Evolutionary conservation across 2,797 vertebrate species (phyloP).

Genomic region (Euthynnus affinis): DNA sequence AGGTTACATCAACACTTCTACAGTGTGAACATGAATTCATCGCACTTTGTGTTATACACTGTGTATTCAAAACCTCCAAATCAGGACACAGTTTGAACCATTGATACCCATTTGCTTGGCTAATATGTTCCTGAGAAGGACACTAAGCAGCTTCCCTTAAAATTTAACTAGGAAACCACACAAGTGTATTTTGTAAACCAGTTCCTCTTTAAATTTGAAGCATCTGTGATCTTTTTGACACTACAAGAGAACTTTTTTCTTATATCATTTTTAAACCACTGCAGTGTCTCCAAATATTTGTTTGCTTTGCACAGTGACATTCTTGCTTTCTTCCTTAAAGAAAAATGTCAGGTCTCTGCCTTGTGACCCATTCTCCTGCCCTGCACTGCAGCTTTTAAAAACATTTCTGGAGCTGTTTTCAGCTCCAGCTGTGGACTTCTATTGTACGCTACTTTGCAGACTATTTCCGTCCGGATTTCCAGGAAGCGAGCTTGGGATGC

Average conservation of each 20-base stretch:
- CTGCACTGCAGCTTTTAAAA: conserved; percentile 41
- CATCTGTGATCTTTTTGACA: background rate
- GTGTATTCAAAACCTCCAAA: background rate
- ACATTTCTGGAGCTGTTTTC: conserved; percentile 53
- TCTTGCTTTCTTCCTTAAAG: conserved; percentile 11
- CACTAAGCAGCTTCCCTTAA: background rate
- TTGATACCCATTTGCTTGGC: background rate
- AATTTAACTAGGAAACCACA: background rate
- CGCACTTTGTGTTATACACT: too few relatives aligned
- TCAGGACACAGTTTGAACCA: background rate
- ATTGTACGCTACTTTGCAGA: conserved; percentile 68
- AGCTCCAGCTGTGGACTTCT: conserved; percentile 56
- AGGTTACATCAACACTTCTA: background rate
- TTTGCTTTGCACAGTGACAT: conserved; percentile 1
- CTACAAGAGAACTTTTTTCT: background rate
- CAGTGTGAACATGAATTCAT: background rate
- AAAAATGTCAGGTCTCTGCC: conserved; percentile 35
- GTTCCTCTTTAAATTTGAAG: background rate
- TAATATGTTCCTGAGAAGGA: background rate
- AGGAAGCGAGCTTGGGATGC: conserved; percentile 62
- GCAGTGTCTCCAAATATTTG: conserved; percentile 20
- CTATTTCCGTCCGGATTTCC: conserved; percentile 75
- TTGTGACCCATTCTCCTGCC: conserved; percentile 39
- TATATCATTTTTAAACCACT: conserved; percentile 1
- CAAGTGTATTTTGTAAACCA: background rate